Evolutionary conservation across 2,888 invertebrate genomes (phyloP).

Genomic region (Elegia similella): DNA sequence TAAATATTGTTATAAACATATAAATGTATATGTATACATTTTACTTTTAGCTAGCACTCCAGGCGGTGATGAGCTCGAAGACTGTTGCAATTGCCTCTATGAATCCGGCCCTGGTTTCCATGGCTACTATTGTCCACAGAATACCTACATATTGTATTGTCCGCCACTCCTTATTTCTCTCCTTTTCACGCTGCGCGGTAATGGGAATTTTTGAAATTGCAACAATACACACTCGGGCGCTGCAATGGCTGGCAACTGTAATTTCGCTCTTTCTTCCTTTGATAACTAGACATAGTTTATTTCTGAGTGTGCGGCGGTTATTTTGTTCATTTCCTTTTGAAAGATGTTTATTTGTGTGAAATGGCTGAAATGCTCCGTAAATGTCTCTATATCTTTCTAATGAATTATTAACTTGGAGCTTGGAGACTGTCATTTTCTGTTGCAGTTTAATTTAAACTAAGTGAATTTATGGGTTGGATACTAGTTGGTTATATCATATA

Average conservation of each 20-base stretch:
- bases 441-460: not conserved
- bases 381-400: not conserved
- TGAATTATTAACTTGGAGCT: conserved; percentile 10
- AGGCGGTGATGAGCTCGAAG: no score
- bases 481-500: no score
- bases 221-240: conserved; percentile 70
- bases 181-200: conserved; percentile 69
- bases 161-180: conserved; percentile 69
- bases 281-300: conserved; percentile 44
- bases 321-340: conserved; percentile 19
- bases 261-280: conserved; percentile 54
- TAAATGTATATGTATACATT: no score
- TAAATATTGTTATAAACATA: no score
- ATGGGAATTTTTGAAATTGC: conserved; percentile 79
- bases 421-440: not conserved
- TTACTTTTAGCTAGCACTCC: no score
- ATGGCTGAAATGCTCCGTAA: conserved; percentile 6
- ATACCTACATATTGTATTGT: conserved; percentile 44
- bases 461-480: no score
- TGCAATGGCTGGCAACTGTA: conserved; percentile 54
- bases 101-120: conserved; percentile 26
- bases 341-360: conserved; percentile 12
- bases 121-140: conserved; percentile 18
- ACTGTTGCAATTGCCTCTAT: no score
- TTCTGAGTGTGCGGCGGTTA: conserved; percentile 32